Percentiles rank a stretch among this genome's conserved stretches.
Evolutionary conservation across 2,888 invertebrate species (phyloP).

Genomic region (Linyphia triangularis): DNA sequence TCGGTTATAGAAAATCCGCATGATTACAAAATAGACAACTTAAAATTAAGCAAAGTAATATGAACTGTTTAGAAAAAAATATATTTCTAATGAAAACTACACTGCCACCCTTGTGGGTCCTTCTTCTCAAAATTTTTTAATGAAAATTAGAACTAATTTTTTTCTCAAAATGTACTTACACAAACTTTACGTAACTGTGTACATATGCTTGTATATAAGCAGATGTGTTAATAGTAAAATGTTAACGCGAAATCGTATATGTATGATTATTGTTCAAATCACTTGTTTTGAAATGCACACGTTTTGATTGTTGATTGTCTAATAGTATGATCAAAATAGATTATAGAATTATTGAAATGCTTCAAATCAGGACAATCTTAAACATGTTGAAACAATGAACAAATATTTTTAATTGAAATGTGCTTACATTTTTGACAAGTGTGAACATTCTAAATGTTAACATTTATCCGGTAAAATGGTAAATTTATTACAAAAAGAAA

Average conservation of each 20-base stretch:
- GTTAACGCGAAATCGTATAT: not conserved
- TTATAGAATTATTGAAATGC: not conserved
- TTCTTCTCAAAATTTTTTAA: too few species aligned
- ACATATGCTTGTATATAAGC: not conserved
- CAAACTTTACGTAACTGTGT: too few species aligned
- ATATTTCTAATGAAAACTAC: too few species aligned
- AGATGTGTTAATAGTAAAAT: not conserved
- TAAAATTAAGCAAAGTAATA: too few species aligned
- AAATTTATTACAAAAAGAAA: not conserved
- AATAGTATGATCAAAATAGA: not conserved
- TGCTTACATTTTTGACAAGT: conserved; percentile 14
- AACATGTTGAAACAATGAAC: not conserved
- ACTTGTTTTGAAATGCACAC: not conserved
- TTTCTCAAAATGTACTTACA: too few species aligned
- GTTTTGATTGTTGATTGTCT: not conserved
- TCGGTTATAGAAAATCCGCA: too few species aligned
- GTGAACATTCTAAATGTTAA: not conserved
- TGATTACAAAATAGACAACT: too few species aligned
- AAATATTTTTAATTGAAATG: conserved; percentile 14
- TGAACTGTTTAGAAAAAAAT: too few species aligned
- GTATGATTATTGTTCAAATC: not conserved
- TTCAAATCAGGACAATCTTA: conserved; percentile 24
- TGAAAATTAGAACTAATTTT: too few species aligned
- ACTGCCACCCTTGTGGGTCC: too few species aligned
- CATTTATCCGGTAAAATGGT: not conserved